Conservation (phyloP, 1,140 invertebrate species). For the Zaprionus africanus region DNA sequence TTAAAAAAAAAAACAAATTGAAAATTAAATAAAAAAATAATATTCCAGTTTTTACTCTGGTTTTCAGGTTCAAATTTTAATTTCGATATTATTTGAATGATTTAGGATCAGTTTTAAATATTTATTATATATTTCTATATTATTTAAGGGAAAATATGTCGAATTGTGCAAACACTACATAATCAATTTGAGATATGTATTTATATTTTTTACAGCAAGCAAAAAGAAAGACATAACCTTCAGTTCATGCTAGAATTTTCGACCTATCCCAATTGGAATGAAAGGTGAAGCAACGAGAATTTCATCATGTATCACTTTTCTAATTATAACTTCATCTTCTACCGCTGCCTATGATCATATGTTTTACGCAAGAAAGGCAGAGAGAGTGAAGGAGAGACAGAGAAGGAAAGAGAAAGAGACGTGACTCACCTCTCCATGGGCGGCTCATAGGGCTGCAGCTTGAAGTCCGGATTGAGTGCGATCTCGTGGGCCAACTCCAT, state of each 20-base stretch:
- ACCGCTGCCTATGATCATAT: not conserved
- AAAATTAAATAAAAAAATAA: no score
- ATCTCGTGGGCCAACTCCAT: slow-evolving; percentile 98
- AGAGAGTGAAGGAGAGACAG: not conserved
- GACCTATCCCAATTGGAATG: not conserved
- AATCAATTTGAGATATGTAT: not conserved
- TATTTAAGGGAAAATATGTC: not conserved
- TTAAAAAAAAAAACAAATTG: no score
- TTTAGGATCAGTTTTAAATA: no score
- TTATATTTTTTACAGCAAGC: not conserved
- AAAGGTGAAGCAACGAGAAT: not conserved
- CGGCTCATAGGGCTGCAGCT: slow-evolving; percentile 92
- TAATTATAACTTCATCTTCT: not conserved
- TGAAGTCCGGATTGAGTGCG: slow-evolving; percentile 95
- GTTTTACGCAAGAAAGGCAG: not conserved
- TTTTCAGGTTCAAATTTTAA: no score
- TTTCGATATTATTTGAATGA: no score
- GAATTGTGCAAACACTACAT: not conserved
- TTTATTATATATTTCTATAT: not conserved
- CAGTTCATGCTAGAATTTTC: not conserved
- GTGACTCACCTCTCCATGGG: slow-evolving; percentile 88
- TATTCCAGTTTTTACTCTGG: no score
- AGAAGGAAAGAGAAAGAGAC: not conserved
- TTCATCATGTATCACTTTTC: not conserved
- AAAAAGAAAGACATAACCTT: no score